These are phyloP conservation scores for Oreochromis spilurus DNA, from an alignment of 2,113 vertebrate genomes.

Conservation along the genomic window DNA sequence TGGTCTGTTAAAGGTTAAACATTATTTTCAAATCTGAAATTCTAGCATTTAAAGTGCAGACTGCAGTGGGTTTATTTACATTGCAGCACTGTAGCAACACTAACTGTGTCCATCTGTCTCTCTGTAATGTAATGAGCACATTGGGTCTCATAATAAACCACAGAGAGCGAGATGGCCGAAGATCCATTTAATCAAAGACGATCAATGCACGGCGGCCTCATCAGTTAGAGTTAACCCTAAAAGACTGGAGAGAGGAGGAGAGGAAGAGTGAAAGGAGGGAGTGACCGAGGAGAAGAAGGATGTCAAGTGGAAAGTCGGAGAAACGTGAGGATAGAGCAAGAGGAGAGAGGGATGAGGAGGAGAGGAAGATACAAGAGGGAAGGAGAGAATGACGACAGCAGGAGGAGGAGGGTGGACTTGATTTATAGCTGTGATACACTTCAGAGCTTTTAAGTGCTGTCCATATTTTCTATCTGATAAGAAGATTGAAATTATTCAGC, in stretches of 20 bases:
- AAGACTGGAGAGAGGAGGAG: background rate
- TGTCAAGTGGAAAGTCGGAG: background rate
- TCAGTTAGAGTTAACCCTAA: slow-evolving; percentile 56
- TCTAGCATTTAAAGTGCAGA: background rate
- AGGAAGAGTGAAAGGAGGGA: background rate
- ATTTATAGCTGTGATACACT: slow-evolving; percentile 60
- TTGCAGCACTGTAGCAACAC: background rate
- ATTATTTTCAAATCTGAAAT: background rate
- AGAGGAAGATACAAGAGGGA: background rate
- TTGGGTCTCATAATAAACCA: slow-evolving; percentile 25
- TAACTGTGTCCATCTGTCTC: slow-evolving; percentile 2
- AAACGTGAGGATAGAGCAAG: background rate
- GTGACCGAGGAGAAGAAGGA: background rate
- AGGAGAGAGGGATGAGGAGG: background rate
- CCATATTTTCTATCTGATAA: slow-evolving; percentile 66
- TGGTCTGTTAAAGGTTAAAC: background rate
- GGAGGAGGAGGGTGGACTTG: slow-evolving; percentile 16
- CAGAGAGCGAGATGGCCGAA: slow-evolving; percentile 37
- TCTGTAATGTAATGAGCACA: slow-evolving; percentile 34
- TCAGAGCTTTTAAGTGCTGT: slow-evolving; percentile 60
- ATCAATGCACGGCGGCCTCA: slow-evolving; percentile 47
- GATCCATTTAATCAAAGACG: slow-evolving; percentile 61
- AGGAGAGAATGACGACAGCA: background rate
- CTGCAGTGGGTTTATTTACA: slow-evolving; percentile 17
- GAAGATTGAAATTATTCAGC: slow-evolving; percentile 57